Evolutionary conservation across 2,888 invertebrate genomes (phyloP).

Genomic region (Encarsia formosa): DNA sequence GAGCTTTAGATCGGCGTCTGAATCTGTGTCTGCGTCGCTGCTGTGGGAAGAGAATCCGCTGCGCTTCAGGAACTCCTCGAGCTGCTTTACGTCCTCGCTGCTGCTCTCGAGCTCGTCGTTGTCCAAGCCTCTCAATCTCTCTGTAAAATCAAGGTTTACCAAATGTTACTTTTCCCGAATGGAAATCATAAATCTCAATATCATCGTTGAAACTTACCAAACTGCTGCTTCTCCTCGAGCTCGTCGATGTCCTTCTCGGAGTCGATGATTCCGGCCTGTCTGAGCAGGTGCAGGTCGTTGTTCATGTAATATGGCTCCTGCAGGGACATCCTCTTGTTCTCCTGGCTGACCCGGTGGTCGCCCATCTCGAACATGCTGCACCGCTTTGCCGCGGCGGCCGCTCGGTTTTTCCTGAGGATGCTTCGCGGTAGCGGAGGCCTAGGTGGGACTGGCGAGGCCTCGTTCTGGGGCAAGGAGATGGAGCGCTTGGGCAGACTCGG

Average conservation of each 20-base stretch:
- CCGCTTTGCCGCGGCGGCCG: conserved; percentile 47
- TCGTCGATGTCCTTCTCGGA: conserved; percentile 51
- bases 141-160: conserved; percentile 30
- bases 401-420: conserved; percentile 61
- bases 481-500: conserved; percentile 67
- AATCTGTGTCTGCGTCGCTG: conserved; percentile 62
- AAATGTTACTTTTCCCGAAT: too few relatives aligned
- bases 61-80: conserved; percentile 68
- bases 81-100: conserved; percentile 62
- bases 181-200: too few relatives aligned
- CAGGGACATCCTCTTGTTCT: conserved; percentile 69
- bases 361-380: conserved; percentile 80
- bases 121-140: conserved; percentile 41
- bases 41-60: conserved; percentile 64
- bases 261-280: conserved; percentile 39
- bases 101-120: conserved; percentile 47
- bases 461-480: conserved; percentile 56
- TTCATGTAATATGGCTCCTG: conserved; percentile 68
- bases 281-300: conserved; percentile 43
- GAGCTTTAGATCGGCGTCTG: conserved; percentile 68
- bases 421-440: conserved; percentile 70
- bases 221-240: conserved; percentile 43
- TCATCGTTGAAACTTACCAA: conserved; percentile 34
- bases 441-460: conserved; percentile 61
- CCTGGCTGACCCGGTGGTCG: conserved; percentile 50